A percentile compares a stretch with the other conserved stretches of the same genome.
These are phyloP conservation scores for Resseliella maxima DNA, from an alignment of 2,888 invertebrate genomes.

Conservation along the genomic window DNA sequence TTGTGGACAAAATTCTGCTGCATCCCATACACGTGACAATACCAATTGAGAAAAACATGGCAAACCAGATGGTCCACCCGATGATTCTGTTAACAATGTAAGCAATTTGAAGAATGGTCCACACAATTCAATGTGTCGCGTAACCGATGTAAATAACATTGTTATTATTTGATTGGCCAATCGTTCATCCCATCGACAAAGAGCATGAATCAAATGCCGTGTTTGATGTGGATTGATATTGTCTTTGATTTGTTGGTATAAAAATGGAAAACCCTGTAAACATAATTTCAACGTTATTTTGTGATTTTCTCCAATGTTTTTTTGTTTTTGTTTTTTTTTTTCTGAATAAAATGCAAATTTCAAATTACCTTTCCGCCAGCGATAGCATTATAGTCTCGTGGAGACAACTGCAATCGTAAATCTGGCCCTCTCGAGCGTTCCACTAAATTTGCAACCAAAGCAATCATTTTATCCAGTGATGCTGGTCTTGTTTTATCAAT, in stretches of 20 bases:
- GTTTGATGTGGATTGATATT: slow-evolving; percentile 92
- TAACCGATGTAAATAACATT: slow-evolving; percentile 91
- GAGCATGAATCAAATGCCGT: slow-evolving; percentile 88
- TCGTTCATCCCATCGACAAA: slow-evolving; percentile 91
- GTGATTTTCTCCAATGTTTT: not conserved
- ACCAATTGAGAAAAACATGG: slow-evolving; percentile 93
- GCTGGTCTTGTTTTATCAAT: slow-evolving; percentile 85
- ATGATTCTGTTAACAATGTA: slow-evolving; percentile 86
- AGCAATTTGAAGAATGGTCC: slow-evolving; percentile 93
- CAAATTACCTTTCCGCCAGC: slow-evolving; percentile 82
- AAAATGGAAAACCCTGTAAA: slow-evolving; percentile 86
- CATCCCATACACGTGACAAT: slow-evolving; percentile 89
- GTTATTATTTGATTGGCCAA: slow-evolving; percentile 88
- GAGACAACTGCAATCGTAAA: slow-evolving; percentile 78
- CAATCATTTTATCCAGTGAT: slow-evolving; percentile 95
- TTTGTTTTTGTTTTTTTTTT: not conserved
- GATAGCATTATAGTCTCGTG: slow-evolving; percentile 83
- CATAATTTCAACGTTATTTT: not conserved
- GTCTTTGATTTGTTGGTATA: slow-evolving; percentile 95
- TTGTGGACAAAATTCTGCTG: slow-evolving; percentile 89
- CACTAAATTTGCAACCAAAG: slow-evolving; percentile 86
- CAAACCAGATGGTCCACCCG: slow-evolving; percentile 80
- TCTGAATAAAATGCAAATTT: slow-evolving; percentile 49
- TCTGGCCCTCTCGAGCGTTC: slow-evolving; percentile 87
- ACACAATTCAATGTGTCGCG: slow-evolving; percentile 89